Conservation (phyloP, 2,113 vertebrate genomes). For the Daboia siamensis region DNA sequence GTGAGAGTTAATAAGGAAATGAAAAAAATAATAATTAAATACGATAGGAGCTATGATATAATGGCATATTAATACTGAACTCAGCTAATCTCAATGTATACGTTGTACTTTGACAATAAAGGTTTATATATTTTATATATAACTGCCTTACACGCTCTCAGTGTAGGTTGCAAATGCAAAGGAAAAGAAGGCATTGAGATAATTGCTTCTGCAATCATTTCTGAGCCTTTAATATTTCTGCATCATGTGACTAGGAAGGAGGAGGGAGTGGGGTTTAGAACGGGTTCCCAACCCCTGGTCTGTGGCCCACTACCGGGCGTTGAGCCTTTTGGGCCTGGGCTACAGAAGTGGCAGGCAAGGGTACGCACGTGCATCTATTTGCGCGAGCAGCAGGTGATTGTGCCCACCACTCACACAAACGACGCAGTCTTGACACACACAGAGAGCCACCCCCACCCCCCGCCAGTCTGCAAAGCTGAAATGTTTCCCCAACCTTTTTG, state of each 20-base stretch:
- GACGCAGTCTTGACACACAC: accelerated
- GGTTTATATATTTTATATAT: no score
- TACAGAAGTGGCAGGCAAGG: background rate
- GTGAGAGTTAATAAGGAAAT: background rate
- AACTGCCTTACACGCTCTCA: background rate
- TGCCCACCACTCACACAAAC: background rate
- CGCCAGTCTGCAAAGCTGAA: background rate
- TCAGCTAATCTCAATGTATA: no score
- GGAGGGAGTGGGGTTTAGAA: background rate
- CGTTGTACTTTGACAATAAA: no score
- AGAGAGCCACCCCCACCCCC: background rate
- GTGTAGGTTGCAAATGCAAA: background rate
- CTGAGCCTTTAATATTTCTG: background rate
- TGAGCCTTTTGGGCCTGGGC: background rate
- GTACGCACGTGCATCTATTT: background rate
- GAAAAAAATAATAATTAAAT: background rate
- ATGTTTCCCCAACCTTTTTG: background rate
- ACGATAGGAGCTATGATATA: background rate
- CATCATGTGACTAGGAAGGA: background rate
- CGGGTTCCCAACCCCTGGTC: background rate
- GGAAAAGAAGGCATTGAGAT: background rate
- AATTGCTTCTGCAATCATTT: background rate
- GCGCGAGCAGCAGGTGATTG: background rate
- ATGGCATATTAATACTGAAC: background rate
- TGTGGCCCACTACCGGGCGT: background rate